Base-by-base conservation (phyloP, 2,797 vertebrate genomes). In the Rhincodon typus region DNA sequence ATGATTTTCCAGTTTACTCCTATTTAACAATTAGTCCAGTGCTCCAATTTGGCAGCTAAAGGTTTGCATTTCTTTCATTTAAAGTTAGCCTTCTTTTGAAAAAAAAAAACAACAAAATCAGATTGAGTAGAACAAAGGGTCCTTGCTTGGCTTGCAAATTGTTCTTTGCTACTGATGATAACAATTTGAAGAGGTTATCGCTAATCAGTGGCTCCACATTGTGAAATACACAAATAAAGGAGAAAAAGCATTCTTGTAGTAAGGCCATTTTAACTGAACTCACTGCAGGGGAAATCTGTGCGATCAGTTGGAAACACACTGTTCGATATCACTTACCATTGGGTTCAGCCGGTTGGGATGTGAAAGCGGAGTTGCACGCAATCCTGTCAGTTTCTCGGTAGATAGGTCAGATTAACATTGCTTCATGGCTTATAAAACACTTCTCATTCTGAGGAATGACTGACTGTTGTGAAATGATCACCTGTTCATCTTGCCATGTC, bases 141-240 rank as follows among this genome's bases (percentile, higher is more conserved):
- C 66, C 38, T 38, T 93, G n/a, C 62, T 42, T 42, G 1, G 38
- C 34, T 38, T 93, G 53, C 38, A 93, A 38, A 69, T 10, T 46
- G 79, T 46, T 46, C 79, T 46, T 84, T 84, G 79, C 79, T 84
- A 84, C 79, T 84, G 79, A 82, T 82, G 88, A 93, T 67, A 93
- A 21, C 25, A n/a, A 23, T 93, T 69, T n/a, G 6, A 93, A 93
- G n/a, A 0, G 3, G 7, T 67, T 42, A 25, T 25, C 1, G 66
- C n/a, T 93, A 23, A 93, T 23, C 66, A 93, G 34, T 23, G 34
- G 17, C 19, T 21, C 62, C 17, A 93, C 21, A n/a, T 62, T 30
- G 10, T 67, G 62, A 93, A 38, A 66, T 38, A 21, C 34, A 67
- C 10, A 67, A 69, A 21, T 34, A 67, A 23, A 2, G 8, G 62